A percentile compares a stretch with the other conserved stretches of the same genome.
phyloP scores from a whole-genome alignment of 1,140 invertebrate species.

The Lethrus apterus region DNA sequence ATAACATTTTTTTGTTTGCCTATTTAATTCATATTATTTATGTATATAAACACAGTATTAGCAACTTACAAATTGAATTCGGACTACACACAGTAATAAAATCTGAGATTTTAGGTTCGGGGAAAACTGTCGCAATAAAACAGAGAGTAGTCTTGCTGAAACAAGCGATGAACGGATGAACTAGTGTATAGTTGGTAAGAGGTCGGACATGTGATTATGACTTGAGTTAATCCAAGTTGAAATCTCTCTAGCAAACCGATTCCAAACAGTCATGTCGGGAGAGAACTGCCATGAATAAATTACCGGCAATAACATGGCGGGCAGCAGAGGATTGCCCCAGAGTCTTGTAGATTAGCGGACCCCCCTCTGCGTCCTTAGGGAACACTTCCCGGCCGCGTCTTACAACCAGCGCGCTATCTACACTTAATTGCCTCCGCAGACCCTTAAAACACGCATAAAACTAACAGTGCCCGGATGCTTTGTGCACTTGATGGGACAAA shows the following conservation, averaged over 20 bases:
- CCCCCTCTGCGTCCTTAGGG: conserved; percentile 30
- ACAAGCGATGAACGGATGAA: conserved; percentile 1
- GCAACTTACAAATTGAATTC: too few relatives aligned
- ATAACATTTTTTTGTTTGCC: too few relatives aligned
- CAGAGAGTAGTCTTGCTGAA: neutral
- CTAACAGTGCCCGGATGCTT: conserved; percentile 27
- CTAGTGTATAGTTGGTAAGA: too few relatives aligned
- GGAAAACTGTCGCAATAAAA: conserved; percentile 2
- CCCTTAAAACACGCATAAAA: conserved; percentile 28
- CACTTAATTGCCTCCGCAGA: conserved; percentile 26
- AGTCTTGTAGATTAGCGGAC: conserved; percentile 36
- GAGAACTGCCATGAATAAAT: conserved; percentile 35
- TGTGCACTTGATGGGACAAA: conserved; percentile 21
- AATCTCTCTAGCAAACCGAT: conserved; percentile 34
- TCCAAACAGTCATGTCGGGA: conserved; percentile 34
- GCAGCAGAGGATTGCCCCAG: conserved; percentile 17
- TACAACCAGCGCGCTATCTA: conserved; percentile 27
- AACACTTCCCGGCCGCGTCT: conserved; percentile 33
- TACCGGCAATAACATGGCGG: conserved; percentile 27
- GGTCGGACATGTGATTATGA: conserved; percentile 30
- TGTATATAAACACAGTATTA: too few relatives aligned
- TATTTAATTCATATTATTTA: too few relatives aligned
- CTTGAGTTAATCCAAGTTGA: conserved; percentile 36
- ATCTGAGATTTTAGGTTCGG: conserved; percentile 8
- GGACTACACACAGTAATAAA: too few relatives aligned